phyloP scores from a whole-genome alignment of 2,888 invertebrate genomes.

The Bhutanitis thaidina region DNA sequence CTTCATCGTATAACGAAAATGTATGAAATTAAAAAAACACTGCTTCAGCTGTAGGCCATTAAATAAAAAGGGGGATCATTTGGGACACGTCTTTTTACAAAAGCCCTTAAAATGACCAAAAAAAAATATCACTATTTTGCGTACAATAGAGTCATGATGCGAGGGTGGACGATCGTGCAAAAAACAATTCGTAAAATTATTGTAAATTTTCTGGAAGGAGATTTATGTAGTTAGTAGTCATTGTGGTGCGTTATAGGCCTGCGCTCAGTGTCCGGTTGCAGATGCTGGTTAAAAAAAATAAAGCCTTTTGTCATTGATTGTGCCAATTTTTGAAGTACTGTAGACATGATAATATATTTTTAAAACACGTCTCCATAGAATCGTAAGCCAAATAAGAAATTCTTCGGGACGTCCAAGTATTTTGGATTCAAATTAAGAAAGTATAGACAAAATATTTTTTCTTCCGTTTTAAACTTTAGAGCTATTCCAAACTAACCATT shows the following conservation, averaged over 20 bases:
- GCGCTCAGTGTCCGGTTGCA: constrained; percentile 68
- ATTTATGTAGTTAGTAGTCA: constrained; percentile 72
- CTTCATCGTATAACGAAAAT: constrained; percentile 13
- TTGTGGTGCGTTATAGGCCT: constrained; percentile 59
- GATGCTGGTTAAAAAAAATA: constrained; percentile 53
- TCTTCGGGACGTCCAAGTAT: too few relatives aligned
- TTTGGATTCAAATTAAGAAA: too few relatives aligned
- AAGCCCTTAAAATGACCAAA: constrained; percentile 64
- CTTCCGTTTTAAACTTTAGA: too few relatives aligned
- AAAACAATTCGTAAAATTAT: constrained; percentile 66
- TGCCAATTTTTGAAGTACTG: constrained; percentile 32
- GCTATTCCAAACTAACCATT: too few relatives aligned
- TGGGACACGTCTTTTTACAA: constrained; percentile 68
- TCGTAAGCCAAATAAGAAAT: too few relatives aligned
- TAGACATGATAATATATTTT: constrained; percentile 12
- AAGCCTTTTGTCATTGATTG: constrained; percentile 34
- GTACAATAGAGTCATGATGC: constrained; percentile 62
- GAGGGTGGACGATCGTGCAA: constrained; percentile 69
- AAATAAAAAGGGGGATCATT: constrained; percentile 62
- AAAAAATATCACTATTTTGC: constrained; percentile 67
- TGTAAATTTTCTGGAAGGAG: constrained; percentile 68
- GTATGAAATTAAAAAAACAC: constrained; percentile 22
- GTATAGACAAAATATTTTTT: too few relatives aligned
- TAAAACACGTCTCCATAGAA: background rate
- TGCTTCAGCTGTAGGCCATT: constrained; percentile 66